phyloP scores from a whole-genome alignment of 2,888 invertebrate species.

The Tribolium freemani region DNA sequence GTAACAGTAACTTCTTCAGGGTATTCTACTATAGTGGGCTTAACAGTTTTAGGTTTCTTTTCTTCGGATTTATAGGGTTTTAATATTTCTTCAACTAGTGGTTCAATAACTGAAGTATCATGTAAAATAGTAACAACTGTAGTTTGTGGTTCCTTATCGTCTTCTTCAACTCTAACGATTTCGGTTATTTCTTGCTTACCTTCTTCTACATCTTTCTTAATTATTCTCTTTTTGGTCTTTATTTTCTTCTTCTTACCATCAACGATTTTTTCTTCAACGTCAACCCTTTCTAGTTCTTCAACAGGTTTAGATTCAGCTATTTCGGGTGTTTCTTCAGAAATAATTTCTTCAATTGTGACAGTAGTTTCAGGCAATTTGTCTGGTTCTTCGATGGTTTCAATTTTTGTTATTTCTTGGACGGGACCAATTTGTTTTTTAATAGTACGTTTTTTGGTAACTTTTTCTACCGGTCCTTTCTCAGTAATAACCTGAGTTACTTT shows the following conservation, averaged over 20 bases:
- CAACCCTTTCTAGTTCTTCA: slow-evolving; percentile 52
- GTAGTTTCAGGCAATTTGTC: slow-evolving; percentile 65
- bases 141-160: slow-evolving; percentile 63
- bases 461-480: slow-evolving; percentile 60
- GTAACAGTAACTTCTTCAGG: slow-evolving; percentile 56
- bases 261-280: slow-evolving; percentile 47
- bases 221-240: slow-evolving; percentile 50
- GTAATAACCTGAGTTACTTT: slow-evolving; percentile 61
- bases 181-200: slow-evolving; percentile 68
- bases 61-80: slow-evolving; percentile 53
- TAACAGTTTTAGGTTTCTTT: slow-evolving; percentile 43
- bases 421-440: slow-evolving; percentile 66
- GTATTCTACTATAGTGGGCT: slow-evolving; percentile 50
- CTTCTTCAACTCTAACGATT: slow-evolving; percentile 67
- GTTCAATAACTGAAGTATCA: slow-evolving; percentile 52
- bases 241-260: slow-evolving; percentile 51
- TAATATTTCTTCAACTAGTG: slow-evolving; percentile 55
- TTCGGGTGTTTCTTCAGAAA: slow-evolving; percentile 42
- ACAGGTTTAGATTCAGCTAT: slow-evolving; percentile 40
- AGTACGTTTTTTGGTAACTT: slow-evolving; percentile 58
- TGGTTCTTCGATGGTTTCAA: slow-evolving; percentile 66
- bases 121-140: slow-evolving; percentile 61
- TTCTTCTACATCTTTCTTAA: slow-evolving; percentile 61
- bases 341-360: slow-evolving; percentile 57
- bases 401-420: slow-evolving; percentile 68